Conservation (phyloP, 2,888 invertebrate species). For the Cantharis nigra region DNA sequence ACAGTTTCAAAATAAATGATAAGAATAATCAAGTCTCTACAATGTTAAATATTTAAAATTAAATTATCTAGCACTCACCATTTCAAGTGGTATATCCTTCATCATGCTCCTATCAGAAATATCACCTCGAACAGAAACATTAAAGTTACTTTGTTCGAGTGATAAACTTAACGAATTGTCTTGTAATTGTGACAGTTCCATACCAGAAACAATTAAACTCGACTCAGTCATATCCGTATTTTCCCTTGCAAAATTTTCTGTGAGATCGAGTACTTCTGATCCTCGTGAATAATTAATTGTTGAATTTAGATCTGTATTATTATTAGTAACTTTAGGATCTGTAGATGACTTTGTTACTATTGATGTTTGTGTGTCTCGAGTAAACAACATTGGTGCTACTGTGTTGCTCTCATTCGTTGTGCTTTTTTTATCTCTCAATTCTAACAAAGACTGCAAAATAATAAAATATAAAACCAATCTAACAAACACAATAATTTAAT, state of each 20-base stretch:
- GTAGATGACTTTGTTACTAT: slow-evolving; percentile 19
- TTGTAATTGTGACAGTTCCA: slow-evolving; percentile 33
- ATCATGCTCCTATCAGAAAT: slow-evolving; percentile 32
- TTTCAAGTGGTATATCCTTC: slow-evolving; percentile 48
- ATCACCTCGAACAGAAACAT: slow-evolving; percentile 13
- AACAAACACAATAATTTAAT: too few species aligned
- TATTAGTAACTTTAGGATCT: background rate
- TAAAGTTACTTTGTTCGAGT: slow-evolving; percentile 19
- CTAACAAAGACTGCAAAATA: slow-evolving; percentile 35
- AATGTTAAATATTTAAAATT: background rate
- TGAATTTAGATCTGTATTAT: slow-evolving; percentile 23
- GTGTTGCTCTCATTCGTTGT: background rate
- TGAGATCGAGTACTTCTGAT: slow-evolving; percentile 37
- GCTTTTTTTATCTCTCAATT: slow-evolving; percentile 33
- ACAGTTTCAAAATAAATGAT: background rate
- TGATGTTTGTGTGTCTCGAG: slow-evolving; percentile 47
- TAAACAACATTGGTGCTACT: background rate
- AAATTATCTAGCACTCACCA: slow-evolving; percentile 43
- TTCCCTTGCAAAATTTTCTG: slow-evolving; percentile 7
- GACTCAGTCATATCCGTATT: slow-evolving; percentile 21
- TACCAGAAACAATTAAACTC: slow-evolving; percentile 21
- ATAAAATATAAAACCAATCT: background rate
- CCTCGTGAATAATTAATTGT: slow-evolving; percentile 48
- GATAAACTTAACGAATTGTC: slow-evolving; percentile 23
- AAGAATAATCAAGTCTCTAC: background rate